phyloP scores from a whole-genome alignment of 2,888 invertebrate species.

The Oscheius sp. region DNA sequence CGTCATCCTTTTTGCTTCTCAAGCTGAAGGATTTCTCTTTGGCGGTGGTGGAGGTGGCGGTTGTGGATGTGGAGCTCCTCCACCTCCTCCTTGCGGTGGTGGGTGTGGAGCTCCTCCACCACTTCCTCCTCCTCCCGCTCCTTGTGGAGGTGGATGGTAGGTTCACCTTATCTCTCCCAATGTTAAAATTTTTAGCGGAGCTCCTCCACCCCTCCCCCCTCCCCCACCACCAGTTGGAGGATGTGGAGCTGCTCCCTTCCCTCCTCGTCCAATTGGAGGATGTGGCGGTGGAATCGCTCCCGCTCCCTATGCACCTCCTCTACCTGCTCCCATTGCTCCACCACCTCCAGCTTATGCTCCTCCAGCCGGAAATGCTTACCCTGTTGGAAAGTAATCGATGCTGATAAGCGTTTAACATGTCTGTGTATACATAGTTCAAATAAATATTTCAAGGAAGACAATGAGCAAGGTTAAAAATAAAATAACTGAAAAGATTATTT shows the following conservation, averaged over 20 bases:
- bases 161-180: background rate
- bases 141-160: background rate
- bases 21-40: no score
- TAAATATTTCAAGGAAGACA: constrained; percentile 10
- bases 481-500: no score
- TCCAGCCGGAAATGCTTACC: constrained; percentile 20
- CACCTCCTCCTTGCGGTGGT: no score
- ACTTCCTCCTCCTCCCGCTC: constrained; percentile 1
- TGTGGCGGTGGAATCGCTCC: background rate
- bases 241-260: constrained; percentile 14
- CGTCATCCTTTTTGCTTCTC: no score
- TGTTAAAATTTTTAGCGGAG: background rate
- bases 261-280: constrained; percentile 5
- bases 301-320: background rate
- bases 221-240: background rate
- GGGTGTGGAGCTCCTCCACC: no score
- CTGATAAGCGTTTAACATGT: background rate
- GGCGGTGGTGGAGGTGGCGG: no score
- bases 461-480: no score
- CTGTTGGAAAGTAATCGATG: constrained; percentile 11
- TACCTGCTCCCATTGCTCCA: constrained; percentile 1
- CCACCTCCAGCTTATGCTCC: constrained; percentile 20
- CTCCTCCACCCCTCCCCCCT: background rate
- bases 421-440: background rate
- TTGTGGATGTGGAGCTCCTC: no score